Evolutionary conservation across 2,888 invertebrate genomes (phyloP).

Genomic region (Microplitis manilae): DNA sequence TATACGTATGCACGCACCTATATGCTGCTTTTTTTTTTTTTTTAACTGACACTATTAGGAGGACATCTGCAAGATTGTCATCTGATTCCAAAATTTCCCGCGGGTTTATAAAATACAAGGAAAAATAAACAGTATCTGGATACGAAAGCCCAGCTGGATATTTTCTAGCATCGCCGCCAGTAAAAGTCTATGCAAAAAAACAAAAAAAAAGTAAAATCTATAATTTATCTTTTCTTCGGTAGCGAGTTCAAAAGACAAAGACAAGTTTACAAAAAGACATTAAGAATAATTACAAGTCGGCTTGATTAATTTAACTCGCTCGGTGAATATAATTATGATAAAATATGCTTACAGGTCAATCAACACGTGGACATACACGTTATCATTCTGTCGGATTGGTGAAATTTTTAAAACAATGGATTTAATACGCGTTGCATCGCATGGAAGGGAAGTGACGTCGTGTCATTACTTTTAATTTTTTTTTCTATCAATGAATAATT

Average conservation of each 20-base stretch:
- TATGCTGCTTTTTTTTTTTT: not conserved
- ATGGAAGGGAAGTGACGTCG: constrained; percentile 25
- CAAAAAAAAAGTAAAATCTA: not conserved
- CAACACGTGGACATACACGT: constrained; percentile 18
- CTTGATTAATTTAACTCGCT: not conserved
- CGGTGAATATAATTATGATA: not conserved
- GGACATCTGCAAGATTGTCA: not conserved
- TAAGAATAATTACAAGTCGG: not conserved
- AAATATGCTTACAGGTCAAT: constrained; percentile 5
- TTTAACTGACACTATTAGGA: not conserved
- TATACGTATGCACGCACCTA: not conserved
- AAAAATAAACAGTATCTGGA: not conserved
- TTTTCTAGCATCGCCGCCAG: not conserved
- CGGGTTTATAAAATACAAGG: not conserved
- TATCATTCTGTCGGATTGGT: constrained; percentile 3
- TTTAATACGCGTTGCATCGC: constrained; percentile 5
- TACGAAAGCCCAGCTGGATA: not conserved
- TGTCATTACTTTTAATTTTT: constrained; percentile 3
- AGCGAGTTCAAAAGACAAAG: not conserved
- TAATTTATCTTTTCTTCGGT: not conserved
- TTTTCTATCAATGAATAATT: not conserved
- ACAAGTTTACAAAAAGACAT: not conserved
- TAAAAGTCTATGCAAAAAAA: not conserved
- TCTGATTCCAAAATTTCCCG: not conserved
- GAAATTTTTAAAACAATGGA: constrained; percentile 11